phyloP scores from a whole-genome alignment of 2,797 vertebrate genomes.

The Pseudochromis fuscus region DNA sequence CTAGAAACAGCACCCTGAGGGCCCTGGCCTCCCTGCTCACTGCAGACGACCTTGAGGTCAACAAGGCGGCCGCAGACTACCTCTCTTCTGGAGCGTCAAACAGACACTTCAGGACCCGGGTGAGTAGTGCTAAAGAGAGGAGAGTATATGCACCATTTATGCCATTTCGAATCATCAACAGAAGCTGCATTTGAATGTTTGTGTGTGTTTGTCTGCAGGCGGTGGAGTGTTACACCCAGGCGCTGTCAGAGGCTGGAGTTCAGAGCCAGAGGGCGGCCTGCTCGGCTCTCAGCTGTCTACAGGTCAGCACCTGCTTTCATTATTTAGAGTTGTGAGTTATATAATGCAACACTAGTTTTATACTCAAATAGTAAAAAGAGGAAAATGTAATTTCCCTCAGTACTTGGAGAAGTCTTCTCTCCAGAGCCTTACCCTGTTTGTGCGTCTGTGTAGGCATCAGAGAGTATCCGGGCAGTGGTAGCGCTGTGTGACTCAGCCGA shows the following conservation, averaged over 20 bases:
- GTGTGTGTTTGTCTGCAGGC: slow-evolving; percentile 85
- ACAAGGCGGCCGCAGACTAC: slow-evolving; percentile 85
- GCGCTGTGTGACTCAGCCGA: slow-evolving; percentile 92
- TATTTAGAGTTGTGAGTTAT: neutral
- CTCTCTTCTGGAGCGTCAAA: slow-evolving; percentile 87
- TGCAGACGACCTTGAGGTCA: slow-evolving; percentile 85
- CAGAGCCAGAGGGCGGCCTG: slow-evolving; percentile 93
- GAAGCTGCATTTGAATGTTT: slow-evolving; percentile 33
- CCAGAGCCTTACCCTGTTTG: neutral
- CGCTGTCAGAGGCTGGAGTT: slow-evolving; percentile 89
- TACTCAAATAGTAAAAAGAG: neutral
- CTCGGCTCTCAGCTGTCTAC: slow-evolving; percentile 91
- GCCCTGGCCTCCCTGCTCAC: slow-evolving; percentile 90
- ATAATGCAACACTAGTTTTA: neutral
- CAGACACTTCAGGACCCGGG: slow-evolving; percentile 91
- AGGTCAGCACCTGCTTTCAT: slow-evolving; percentile 83
- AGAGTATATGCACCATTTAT: neutral
- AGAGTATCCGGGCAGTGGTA: slow-evolving; percentile 92
- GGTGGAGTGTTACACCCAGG: slow-evolving; percentile 93
- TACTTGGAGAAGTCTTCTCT: neutral
- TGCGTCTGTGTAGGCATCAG: slow-evolving; percentile 86
- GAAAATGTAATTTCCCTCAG: neutral
- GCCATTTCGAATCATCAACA: neutral
- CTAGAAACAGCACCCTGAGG: slow-evolving; percentile 86
- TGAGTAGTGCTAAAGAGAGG: slow-evolving; percentile 68